These are phyloP conservation scores for Brachystomella parvula DNA, from an alignment of 1,140 invertebrate species.

Conservation along the genomic window DNA sequence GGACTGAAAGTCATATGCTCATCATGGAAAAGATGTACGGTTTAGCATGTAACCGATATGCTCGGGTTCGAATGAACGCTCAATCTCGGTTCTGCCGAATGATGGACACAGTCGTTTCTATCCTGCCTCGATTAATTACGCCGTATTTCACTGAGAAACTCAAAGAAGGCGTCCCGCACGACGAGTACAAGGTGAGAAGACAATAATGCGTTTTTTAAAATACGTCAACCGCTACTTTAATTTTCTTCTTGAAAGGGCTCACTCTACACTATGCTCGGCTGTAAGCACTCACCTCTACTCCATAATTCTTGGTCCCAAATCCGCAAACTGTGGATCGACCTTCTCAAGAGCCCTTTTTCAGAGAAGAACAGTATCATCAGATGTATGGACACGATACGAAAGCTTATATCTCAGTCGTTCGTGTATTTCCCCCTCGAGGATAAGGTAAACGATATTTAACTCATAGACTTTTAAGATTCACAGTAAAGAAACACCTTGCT, in stretches of 20 bases:
- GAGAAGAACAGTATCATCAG: slow-evolving; percentile 71
- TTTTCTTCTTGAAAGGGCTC: slow-evolving; percentile 51
- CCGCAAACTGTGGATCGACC: slow-evolving; percentile 61
- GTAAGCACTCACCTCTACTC: slow-evolving; percentile 43
- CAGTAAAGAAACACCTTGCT: too few species aligned
- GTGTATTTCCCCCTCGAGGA: slow-evolving; percentile 31
- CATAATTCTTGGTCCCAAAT: slow-evolving; percentile 67
- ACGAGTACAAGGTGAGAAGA: slow-evolving; percentile 37
- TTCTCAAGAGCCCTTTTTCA: slow-evolving; percentile 62
- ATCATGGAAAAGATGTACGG: slow-evolving; percentile 30
- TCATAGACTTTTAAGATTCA: background rate
- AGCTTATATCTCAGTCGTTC: slow-evolving; percentile 41
- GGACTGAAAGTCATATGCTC: slow-evolving; percentile 31
- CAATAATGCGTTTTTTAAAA: too few species aligned
- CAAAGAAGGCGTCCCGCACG: slow-evolving; percentile 27
- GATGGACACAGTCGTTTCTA: slow-evolving; percentile 25
- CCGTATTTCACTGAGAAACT: slow-evolving; percentile 28
- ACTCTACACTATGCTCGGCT: slow-evolving; percentile 64
- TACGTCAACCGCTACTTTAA: too few species aligned
- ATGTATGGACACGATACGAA: slow-evolving; percentile 56
- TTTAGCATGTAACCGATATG: slow-evolving; percentile 34
- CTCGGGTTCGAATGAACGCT: slow-evolving; percentile 29
- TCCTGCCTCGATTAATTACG: slow-evolving; percentile 21
- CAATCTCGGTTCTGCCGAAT: slow-evolving; percentile 32
- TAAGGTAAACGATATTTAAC: background rate